phyloP scores from a whole-genome alignment of 1,140 invertebrate genomes.

The Zaprionus taronus region DNA sequence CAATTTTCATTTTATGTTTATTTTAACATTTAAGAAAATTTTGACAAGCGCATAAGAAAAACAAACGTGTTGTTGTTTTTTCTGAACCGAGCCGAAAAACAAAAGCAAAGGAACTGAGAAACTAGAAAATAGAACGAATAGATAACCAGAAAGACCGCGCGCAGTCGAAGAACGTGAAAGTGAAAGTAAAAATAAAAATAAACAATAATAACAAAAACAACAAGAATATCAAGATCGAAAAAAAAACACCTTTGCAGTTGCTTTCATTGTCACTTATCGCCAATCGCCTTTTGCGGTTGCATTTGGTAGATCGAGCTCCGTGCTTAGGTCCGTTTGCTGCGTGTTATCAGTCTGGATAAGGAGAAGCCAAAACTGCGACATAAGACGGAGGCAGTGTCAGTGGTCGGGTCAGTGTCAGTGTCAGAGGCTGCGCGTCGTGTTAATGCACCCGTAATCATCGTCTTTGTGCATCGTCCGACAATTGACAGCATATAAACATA shows the following conservation, averaged over 20 bases:
- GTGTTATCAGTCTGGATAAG: conserved; percentile 49
- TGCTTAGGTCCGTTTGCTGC: conserved; percentile 16
- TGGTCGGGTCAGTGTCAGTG: conserved; percentile 10
- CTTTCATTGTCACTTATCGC: conserved; percentile 9
- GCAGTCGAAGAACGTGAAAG: conserved; percentile 30
- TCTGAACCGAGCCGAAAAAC: conserved; percentile 6
- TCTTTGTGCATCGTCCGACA: conserved; percentile 26
- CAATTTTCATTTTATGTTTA: conserved; percentile 38
- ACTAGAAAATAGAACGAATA: conserved; percentile 38
- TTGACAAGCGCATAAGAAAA: conserved; percentile 40
- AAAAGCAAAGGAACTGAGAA: conserved; percentile 9
- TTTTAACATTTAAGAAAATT: conserved; percentile 42
- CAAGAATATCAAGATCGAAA: not conserved
- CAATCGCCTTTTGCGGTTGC: conserved; percentile 20
- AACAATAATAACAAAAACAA: conserved; percentile 6
- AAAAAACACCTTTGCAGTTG: conserved; percentile 11
- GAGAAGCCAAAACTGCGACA: conserved; percentile 5
- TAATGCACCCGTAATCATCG: conserved; percentile 57
- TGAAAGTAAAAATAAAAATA: conserved; percentile 40
- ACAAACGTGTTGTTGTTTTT: conserved; percentile 49
- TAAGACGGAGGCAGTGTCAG: not conserved
- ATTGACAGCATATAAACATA: conserved; percentile 24
- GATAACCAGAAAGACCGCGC: conserved; percentile 23
- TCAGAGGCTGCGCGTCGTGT: conserved; percentile 45
- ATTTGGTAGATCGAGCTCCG: conserved; percentile 18